Conservation (phyloP, 2,888 invertebrate genomes). For the Dascillus cervinus region DNA sequence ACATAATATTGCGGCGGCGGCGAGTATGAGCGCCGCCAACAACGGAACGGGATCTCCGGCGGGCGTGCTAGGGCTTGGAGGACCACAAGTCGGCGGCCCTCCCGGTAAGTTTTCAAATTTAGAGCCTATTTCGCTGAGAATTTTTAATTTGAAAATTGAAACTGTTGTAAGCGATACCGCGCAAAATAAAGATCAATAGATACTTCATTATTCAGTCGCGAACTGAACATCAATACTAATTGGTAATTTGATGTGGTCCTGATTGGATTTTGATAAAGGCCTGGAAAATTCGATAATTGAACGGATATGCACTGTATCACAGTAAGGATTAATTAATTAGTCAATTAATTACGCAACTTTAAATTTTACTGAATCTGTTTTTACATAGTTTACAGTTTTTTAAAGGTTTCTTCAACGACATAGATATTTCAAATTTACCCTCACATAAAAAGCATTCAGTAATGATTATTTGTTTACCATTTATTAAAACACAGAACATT, state of each 20-base stretch:
- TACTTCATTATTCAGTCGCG: conserved; percentile 39
- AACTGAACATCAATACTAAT: conserved; percentile 39
- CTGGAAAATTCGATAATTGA: conserved; percentile 15
- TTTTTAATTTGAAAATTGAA: too few relatives aligned
- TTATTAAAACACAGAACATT: too few relatives aligned
- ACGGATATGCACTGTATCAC: conserved; percentile 4
- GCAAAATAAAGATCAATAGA: conserved; percentile 28
- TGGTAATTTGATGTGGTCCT: conserved; percentile 40
- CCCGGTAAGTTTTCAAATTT: conserved; percentile 36
- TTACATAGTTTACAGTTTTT: too few relatives aligned
- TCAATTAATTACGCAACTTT: too few relatives aligned
- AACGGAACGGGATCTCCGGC: conserved; percentile 32
- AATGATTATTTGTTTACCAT: too few relatives aligned
- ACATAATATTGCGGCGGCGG: conserved; percentile 50
- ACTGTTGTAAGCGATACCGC: too few relatives aligned
- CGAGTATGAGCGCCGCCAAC: conserved; percentile 35
- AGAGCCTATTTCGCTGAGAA: too few relatives aligned
- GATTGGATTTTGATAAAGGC: conserved; percentile 26
- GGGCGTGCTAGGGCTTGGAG: conserved; percentile 38
- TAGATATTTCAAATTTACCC: too few relatives aligned
- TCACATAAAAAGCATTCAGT: too few relatives aligned
- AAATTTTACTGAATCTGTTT: too few relatives aligned
- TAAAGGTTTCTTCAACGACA: too few relatives aligned
- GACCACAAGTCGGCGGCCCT: conserved; percentile 35
- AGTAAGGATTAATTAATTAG: too few relatives aligned